Evolutionary conservation across 1,140 invertebrate genomes (phyloP).

Genomic region (Lycorma delicatula): DNA sequence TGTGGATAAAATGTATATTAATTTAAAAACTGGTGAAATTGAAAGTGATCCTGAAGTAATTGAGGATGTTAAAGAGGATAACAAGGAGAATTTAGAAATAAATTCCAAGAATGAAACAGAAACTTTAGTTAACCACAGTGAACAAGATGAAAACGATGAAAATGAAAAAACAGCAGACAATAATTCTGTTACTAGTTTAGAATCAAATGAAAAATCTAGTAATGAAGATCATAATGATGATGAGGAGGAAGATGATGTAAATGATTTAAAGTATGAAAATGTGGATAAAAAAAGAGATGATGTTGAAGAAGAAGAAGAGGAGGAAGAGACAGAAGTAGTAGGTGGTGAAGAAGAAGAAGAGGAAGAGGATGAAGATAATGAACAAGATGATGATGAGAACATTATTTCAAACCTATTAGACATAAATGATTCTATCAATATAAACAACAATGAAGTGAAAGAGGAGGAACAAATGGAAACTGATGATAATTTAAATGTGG

Average conservation of each 20-base stretch:
- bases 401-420: too few species aligned
- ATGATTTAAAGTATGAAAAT: background rate
- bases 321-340: background rate
- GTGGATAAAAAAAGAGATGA: background rate
- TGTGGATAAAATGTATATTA: constrained; percentile 44
- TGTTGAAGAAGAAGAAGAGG: background rate
- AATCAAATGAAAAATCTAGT: background rate
- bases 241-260: background rate
- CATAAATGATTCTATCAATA: too few species aligned
- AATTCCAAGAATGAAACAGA: constrained; percentile 5
- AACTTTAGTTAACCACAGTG: background rate
- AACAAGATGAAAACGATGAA: background rate
- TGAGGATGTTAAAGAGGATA: constrained; percentile 5
- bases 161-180: background rate
- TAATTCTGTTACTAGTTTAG: background rate
- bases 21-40: constrained; percentile 46
- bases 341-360: background rate
- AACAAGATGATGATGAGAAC: background rate
- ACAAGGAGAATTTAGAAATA: background rate
- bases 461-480: background rate
- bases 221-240: background rate
- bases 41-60: constrained; percentile 26
- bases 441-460: background rate
- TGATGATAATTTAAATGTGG: background rate
- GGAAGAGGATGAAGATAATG: background rate